These are phyloP conservation scores for Abrostola triplasia DNA, from an alignment of 2,888 invertebrate species.

Conservation along the genomic window DNA sequence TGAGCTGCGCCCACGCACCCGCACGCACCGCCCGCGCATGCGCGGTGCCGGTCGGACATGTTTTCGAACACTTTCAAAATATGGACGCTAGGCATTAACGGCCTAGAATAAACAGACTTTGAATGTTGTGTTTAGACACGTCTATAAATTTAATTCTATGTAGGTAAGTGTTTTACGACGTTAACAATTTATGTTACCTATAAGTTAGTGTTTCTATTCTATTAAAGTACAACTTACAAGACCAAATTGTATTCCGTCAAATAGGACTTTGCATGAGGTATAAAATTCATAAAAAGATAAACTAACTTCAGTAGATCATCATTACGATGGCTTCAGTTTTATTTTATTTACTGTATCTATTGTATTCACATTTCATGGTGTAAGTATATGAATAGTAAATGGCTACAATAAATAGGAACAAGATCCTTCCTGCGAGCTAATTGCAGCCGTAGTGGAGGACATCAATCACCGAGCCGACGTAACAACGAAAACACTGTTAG, in stretches of 20 bases:
- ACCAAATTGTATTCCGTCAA: too few relatives aligned
- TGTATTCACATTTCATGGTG: too few relatives aligned
- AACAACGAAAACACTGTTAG: slow-evolving; percentile 88
- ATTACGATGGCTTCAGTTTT: too few relatives aligned
- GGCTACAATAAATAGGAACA: slow-evolving; percentile 19
- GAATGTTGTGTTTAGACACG: slow-evolving; percentile 9
- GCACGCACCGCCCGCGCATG: slow-evolving; percentile 47
- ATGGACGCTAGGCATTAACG: slow-evolving; percentile 17
- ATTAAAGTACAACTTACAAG: too few relatives aligned
- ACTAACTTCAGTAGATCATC: neutral
- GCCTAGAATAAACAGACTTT: slow-evolving; percentile 3
- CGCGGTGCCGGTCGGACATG: slow-evolving; percentile 65
- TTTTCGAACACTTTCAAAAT: slow-evolving; percentile 63
- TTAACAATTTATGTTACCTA: too few relatives aligned
- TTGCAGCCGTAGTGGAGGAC: slow-evolving; percentile 68
- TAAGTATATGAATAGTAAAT: slow-evolving; percentile 26
- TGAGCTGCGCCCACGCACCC: slow-evolving; percentile 66
- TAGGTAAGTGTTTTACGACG: too few relatives aligned
- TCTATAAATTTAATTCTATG: too few relatives aligned
- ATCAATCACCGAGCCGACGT: slow-evolving; percentile 82
- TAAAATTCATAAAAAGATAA: neutral
- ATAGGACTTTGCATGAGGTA: too few relatives aligned
- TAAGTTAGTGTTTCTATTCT: too few relatives aligned
- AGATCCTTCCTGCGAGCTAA: slow-evolving; percentile 63
- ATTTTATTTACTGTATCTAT: too few relatives aligned